Evolutionary conservation across 2,797 vertebrate species (phyloP).

Genomic region (Sebastes hopkinsi): DNA sequence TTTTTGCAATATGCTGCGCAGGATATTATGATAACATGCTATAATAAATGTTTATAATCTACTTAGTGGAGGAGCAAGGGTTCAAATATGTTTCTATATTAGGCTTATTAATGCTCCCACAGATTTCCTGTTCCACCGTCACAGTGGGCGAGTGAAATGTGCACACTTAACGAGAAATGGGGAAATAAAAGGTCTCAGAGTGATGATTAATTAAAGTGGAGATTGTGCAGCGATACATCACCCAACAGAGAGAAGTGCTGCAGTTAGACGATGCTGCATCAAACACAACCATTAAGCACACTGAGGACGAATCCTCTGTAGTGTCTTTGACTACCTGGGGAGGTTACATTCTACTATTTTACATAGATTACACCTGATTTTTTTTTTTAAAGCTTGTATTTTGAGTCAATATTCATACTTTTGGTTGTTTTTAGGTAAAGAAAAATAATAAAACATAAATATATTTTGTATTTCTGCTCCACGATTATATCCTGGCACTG

Average conservation of each 20-base stretch:
- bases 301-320: not conserved
- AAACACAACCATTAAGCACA: not conserved
- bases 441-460: not conserved
- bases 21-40: constrained; percentile 99
- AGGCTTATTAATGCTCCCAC: constrained; percentile 90
- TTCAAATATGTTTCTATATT: constrained; percentile 92
- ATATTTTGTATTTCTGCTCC: not conserved
- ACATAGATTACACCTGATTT: not conserved
- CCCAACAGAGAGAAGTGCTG: not conserved
- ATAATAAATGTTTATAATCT: constrained; percentile 99
- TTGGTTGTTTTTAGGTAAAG: not conserved
- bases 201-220: constrained; percentile 56
- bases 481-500: not conserved
- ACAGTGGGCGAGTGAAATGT: constrained; percentile 62
- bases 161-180: constrained; percentile 66
- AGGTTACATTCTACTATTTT: not conserved
- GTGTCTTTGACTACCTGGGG: not conserved
- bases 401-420: not conserved
- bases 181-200: constrained; percentile 57
- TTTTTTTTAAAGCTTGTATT: not conserved
- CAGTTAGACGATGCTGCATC: not conserved
- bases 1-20: constrained; percentile 95
- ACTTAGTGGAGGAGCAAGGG: constrained; percentile 90
- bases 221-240: constrained; percentile 32
- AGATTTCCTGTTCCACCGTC: constrained; percentile 75